Evolutionary conservation across 2,888 invertebrate genomes (phyloP).

Genomic region (Caenorhabditis uteleia): DNA sequence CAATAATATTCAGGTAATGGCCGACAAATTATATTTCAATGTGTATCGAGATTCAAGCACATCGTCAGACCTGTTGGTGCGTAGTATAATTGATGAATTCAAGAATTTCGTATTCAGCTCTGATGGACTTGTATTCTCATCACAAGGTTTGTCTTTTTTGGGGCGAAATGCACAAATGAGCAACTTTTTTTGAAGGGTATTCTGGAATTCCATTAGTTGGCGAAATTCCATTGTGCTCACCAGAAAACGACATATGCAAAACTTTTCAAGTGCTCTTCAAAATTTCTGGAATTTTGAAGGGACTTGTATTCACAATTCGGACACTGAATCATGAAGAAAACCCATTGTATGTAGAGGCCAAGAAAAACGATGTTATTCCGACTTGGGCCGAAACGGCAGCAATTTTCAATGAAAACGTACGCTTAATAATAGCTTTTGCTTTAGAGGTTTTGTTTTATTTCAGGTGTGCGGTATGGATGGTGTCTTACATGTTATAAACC

Average conservation of each 20-base stretch:
- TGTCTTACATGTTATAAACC: conserved; percentile 48
- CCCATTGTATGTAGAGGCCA: conserved; percentile 41
- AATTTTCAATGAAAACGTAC: conserved; percentile 35
- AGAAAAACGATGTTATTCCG: conserved; percentile 50
- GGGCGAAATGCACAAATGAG: too few relatives aligned
- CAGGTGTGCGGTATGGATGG: conserved; percentile 52
- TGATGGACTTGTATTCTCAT: conserved; percentile 27
- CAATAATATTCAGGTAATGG: conserved; percentile 2
- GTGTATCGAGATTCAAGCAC: conserved; percentile 44
- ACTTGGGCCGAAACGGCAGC: conserved; percentile 32
- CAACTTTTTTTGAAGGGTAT: conserved; percentile 37
- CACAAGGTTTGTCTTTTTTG: conserved; percentile 26
- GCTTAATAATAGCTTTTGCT: conserved; percentile 1
- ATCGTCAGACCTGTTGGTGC: conserved; percentile 42
- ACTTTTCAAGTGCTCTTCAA: conserved; percentile 48
- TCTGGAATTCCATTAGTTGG: conserved; percentile 52
- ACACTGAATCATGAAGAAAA: conserved; percentile 41
- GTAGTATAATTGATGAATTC: conserved; percentile 40
- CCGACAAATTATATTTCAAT: conserved; percentile 25
- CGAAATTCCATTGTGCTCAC: conserved; percentile 27
- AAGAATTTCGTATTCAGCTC: conserved; percentile 48
- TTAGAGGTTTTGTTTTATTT: conserved; percentile 1
- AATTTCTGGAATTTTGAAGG: conserved; percentile 41
- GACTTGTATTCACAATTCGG: conserved; percentile 48
- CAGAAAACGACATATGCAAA: conserved; percentile 52